Conservation (phyloP, 2,888 invertebrate genomes). For the Tenthredo amoena region DNA sequence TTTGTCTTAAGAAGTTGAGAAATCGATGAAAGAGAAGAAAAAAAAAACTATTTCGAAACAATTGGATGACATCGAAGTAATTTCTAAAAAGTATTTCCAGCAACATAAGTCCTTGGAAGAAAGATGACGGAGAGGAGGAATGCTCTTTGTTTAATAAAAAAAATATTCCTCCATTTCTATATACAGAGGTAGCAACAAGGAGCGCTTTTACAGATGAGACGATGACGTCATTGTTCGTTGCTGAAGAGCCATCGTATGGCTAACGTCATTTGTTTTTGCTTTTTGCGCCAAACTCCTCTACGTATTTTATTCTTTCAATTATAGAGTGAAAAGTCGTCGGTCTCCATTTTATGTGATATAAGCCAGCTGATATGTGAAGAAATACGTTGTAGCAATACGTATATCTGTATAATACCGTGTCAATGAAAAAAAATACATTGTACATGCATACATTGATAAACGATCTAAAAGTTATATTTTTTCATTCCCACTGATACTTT, state of each 20-base stretch:
- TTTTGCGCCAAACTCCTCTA: constrained; percentile 16
- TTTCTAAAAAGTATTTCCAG: not conserved
- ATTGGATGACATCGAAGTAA: constrained; percentile 10
- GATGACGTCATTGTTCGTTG: constrained; percentile 21
- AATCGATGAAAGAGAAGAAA: not conserved
- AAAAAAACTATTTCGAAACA: not conserved
- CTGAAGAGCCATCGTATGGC: not conserved
- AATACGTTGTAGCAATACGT: not conserved
- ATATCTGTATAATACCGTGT: not conserved
- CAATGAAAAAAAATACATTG: not conserved
- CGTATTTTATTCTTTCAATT: constrained; percentile 7
- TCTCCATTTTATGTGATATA: not conserved
- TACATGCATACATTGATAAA: not conserved
- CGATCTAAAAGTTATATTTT: not conserved
- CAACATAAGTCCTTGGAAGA: not conserved
- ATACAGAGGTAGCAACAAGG: not conserved
- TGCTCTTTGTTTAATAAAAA: constrained; percentile 30
- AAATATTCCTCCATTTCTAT: not conserved
- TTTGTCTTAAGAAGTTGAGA: not conserved
- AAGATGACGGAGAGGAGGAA: not conserved
- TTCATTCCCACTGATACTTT: not conserved
- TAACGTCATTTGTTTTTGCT: constrained; percentile 39
- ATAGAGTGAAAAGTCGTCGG: not conserved
- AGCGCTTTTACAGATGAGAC: constrained; percentile 7
- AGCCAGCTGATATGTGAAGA: not conserved